Base-by-base conservation (phyloP, 2,888 invertebrate species). In the Epinotia ramella region DNA sequence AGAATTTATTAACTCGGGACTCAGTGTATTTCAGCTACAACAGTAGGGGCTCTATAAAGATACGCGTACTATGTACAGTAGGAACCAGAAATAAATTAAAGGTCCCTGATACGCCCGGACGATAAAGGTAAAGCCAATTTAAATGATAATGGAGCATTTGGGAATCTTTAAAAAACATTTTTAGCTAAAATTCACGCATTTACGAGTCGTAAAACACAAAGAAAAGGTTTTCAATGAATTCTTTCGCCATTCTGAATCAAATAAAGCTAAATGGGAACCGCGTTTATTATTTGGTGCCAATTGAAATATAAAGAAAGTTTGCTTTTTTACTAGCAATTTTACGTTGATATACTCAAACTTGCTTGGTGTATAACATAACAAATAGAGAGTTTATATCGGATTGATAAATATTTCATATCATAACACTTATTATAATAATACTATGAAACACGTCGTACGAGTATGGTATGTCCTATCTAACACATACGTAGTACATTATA, bases 91-190 rank as follows among this genome's bases (percentile, higher is more conserved):
- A 44, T 62, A 68, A 56, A 67, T 73, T 20, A 56, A 67, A 62
- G 68, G 18, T 18, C 56, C 56, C 56, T 40, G 73, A 69, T 63
- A 24, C 60, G 49, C 18, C 63, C 57, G 60, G 46, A 24, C 66
- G 70, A 71, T 28, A 44, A 63, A 65, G 49, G 64, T 69, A 69
- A 69, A 64, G 57, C 57, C 33, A 70, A 74, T 70, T 74, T 70
- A 74, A 74, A 74, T 70, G 59, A 70, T 65, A 75, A 75, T 70
- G 70, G 40, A 60, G 20, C 70, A 49, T 64, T 74, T 74, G 49
- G 6, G 33, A 70, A 65, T 65, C 40, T 53, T 40, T 20, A 18
- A 49, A 49, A 13, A 49, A 62, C 2, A 60, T 70, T 24, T 70
- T 53, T 40, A 20, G 33, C 20, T 2, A 11, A 70, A 69, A 69